These are phyloP conservation scores for Mesoligia furuncula DNA, from an alignment of 2,888 invertebrate genomes.

Conservation along the genomic window DNA sequence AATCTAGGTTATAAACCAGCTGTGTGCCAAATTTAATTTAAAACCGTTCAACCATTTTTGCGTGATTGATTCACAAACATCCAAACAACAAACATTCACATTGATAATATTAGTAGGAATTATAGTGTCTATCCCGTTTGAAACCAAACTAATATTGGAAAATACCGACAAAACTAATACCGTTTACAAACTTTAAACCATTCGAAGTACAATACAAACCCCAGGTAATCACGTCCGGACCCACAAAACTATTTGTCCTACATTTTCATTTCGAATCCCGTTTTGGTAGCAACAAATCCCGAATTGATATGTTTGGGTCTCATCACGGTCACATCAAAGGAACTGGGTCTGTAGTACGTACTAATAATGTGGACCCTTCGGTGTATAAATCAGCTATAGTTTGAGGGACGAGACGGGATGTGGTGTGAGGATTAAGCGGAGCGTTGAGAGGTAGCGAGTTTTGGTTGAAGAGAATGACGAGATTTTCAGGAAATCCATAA, in stretches of 20 bases:
- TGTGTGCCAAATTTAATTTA: too few relatives aligned
- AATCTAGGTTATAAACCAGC: too few relatives aligned
- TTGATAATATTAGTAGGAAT: not conserved
- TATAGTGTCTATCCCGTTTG: not conserved
- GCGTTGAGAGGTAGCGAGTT: conserved; percentile 20
- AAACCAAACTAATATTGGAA: not conserved
- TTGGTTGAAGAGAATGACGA: not conserved
- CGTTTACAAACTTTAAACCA: conserved; percentile 16
- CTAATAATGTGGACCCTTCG: conserved; percentile 80
- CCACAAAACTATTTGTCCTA: conserved; percentile 59
- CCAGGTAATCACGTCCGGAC: conserved; percentile 55
- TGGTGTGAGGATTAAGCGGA: conserved; percentile 56
- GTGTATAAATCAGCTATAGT: conserved; percentile 84
- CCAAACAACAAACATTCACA: not conserved
- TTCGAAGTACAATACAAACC: conserved; percentile 29
- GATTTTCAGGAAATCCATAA: not conserved
- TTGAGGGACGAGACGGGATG: conserved; percentile 67
- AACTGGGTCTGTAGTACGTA: conserved; percentile 82
- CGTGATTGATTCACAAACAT: not conserved
- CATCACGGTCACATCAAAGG: conserved; percentile 83
- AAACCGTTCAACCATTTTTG: too few relatives aligned
- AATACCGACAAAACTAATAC: conserved; percentile 17
- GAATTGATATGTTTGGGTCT: conserved; percentile 83
- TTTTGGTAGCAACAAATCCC: conserved; percentile 65
- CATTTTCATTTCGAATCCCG: conserved; percentile 60